Percentiles rank a stretch among this genome's conserved stretches.
phyloP scores from a whole-genome alignment of 2,888 invertebrate genomes.

The Xestia xanthographa region DNA sequence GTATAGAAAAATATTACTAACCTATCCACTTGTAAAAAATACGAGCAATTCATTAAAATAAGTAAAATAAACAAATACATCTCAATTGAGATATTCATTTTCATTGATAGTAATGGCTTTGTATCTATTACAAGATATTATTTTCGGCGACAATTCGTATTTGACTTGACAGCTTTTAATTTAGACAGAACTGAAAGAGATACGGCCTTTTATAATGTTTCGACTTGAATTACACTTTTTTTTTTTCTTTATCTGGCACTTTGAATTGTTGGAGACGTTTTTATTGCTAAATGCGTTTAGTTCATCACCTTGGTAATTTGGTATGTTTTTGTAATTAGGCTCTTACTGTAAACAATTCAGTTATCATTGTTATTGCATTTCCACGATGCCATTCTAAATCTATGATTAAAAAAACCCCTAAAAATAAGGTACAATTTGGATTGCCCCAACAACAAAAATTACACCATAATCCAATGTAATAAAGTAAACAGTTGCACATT shows the following conservation, averaged over 20 bases:
- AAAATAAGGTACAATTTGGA: background rate
- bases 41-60: background rate
- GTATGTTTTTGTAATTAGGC: background rate
- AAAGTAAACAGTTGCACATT: slow-evolving; percentile 38
- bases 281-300: background rate
- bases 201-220: slow-evolving; percentile 17
- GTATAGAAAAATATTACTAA: no score
- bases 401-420: background rate
- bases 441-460: background rate
- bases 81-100: slow-evolving; percentile 9
- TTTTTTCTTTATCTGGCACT: background rate
- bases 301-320: background rate
- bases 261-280: background rate
- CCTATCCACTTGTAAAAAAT: no score
- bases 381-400: background rate
- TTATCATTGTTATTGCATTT: background rate
- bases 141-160: slow-evolving; percentile 24
- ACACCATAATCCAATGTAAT: slow-evolving; percentile 18
- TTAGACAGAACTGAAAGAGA: slow-evolving; percentile 12
- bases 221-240: slow-evolving; percentile 12
- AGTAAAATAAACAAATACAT: slow-evolving; percentile 11
- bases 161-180: slow-evolving; percentile 39
- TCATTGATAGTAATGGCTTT: slow-evolving; percentile 24
- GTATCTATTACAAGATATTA: slow-evolving; percentile 42
- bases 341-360: background rate